phyloP scores from a whole-genome alignment of 2,113 vertebrate genomes.

The Clarias magur region DNA sequence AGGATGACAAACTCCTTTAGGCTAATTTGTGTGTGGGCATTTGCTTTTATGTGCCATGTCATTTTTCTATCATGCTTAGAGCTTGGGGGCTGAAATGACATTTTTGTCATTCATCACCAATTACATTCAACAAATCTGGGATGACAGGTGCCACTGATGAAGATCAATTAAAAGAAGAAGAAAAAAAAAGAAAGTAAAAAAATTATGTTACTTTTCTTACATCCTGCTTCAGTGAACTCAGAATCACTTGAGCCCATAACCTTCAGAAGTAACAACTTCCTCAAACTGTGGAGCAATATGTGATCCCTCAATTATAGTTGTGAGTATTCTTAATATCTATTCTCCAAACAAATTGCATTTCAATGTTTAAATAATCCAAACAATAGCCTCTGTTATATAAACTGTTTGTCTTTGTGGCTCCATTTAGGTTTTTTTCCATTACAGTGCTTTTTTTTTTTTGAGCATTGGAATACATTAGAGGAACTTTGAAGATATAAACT shows the following conservation, averaged over 20 bases:
- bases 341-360: not conserved
- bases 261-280: not conserved
- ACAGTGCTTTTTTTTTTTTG: not conserved
- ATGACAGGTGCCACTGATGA: constrained; percentile 16
- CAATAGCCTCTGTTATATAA: constrained; percentile 22
- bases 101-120: constrained; percentile 30
- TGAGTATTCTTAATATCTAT: not conserved
- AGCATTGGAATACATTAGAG: not conserved
- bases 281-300: not conserved
- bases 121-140: constrained; percentile 17
- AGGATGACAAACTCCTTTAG: constrained; percentile 3
- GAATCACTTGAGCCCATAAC: not conserved
- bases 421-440: constrained; percentile 24
- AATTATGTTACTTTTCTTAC: constrained; percentile 1
- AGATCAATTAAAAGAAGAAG: constrained; percentile 14
- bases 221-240: not conserved
- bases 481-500: constrained; percentile 12
- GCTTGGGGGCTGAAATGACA: constrained; percentile 2
- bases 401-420: not conserved
- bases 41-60: not conserved
- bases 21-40: constrained; percentile 23
- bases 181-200: not conserved
- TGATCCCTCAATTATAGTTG: not conserved
- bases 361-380: constrained; percentile 2
- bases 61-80: constrained; percentile 25